A percentile compares a stretch with the other conserved stretches of the same genome.
These are phyloP conservation scores for Nannospalax galili DNA, from an alignment of 2,113 vertebrate genomes.

Conservation along the genomic window DNA sequence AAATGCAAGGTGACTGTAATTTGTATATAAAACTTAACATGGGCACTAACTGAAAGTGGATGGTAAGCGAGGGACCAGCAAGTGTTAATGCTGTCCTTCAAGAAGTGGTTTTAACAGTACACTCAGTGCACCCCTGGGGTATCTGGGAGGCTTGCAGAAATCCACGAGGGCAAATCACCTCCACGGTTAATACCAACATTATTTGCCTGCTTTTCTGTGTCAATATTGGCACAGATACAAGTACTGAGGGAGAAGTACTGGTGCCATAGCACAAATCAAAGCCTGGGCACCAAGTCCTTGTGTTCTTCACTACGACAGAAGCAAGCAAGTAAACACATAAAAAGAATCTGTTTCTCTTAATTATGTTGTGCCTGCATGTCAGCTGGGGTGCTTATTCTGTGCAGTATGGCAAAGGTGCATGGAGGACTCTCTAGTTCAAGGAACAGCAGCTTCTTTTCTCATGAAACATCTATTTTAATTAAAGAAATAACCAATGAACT, in stretches of 20 bases:
- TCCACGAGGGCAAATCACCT: background rate
- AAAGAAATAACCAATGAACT: background rate
- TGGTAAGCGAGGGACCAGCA: background rate
- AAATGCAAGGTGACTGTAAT: background rate
- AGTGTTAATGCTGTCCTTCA: background rate
- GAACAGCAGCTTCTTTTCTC: background rate
- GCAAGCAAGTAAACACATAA: background rate
- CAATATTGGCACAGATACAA: background rate
- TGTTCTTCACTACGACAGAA: background rate
- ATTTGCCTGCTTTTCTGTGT: background rate
- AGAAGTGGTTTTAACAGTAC: background rate
- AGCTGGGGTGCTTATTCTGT: background rate
- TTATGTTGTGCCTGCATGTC: background rate
- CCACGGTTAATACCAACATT: background rate
- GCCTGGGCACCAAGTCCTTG: background rate
- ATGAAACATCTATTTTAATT: background rate
- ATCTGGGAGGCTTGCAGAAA: background rate
- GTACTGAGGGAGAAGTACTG: background rate
- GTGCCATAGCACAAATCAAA: background rate
- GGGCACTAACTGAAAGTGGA: background rate
- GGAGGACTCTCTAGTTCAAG: background rate
- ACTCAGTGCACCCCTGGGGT: background rate
- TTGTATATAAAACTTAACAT: background rate
- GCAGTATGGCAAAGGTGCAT: background rate
- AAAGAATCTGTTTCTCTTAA: background rate